These are phyloP conservation scores for Hylia prasina DNA, from an alignment of 2,113 vertebrate genomes.

Conservation along the genomic window DNA sequence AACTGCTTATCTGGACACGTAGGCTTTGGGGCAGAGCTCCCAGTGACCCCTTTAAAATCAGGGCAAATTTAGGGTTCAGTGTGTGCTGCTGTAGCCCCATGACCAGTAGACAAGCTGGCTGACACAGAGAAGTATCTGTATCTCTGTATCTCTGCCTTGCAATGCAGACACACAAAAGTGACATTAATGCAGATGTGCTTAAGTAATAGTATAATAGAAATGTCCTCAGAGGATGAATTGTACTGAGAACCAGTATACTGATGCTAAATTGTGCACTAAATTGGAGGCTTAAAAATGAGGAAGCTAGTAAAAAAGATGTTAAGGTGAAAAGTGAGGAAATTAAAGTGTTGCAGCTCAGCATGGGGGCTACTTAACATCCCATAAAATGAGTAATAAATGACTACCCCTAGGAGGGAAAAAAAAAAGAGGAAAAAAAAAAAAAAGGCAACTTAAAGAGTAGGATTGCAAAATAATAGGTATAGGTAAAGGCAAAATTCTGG, in stretches of 20 bases:
- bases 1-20: accelerated
- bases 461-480: conserved; percentile 29
- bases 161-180: neutral
- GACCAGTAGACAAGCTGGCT: neutral
- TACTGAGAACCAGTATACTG: neutral
- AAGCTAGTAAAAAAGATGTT: conserved; percentile 66
- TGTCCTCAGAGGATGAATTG: conserved; percentile 53
- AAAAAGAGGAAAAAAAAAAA: neutral
- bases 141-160: neutral
- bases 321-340: conserved; percentile 69
- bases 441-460: neutral
- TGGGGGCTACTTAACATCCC: conserved; percentile 59
- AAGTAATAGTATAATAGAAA: conserved; percentile 25
- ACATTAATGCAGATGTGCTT: conserved; percentile 32
- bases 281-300: conserved; percentile 63
- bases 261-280: conserved; percentile 63
- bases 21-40: neutral
- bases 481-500: conserved; percentile 35
- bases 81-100: accelerated
- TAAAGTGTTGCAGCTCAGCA: conserved; percentile 59
- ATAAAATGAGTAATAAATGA: conserved; percentile 62
- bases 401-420: neutral
- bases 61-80: neutral
- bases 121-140: neutral
- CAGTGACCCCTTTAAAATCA: neutral